phyloP scores from a whole-genome alignment of 2,113 vertebrate genomes.

The Gobio gobio region DNA sequence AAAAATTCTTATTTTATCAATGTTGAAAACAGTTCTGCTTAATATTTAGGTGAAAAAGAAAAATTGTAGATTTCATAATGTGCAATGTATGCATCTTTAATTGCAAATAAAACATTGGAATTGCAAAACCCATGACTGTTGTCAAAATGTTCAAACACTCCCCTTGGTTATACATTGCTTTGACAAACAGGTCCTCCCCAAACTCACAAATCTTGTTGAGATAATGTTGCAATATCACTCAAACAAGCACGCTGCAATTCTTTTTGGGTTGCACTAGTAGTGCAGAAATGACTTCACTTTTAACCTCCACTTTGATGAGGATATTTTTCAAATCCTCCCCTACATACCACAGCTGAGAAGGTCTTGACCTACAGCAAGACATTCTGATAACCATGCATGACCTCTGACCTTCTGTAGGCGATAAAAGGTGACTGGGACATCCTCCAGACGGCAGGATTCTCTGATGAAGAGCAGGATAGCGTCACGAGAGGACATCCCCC shows the following conservation, averaged over 20 bases:
- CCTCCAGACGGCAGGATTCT: constrained; percentile 86
- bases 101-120: too few relatives aligned
- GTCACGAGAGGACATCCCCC: constrained; percentile 81
- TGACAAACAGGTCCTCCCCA: not conserved
- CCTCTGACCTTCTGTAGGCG: constrained; percentile 84
- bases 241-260: not conserved
- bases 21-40: too few relatives aligned
- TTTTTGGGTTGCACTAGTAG: not conserved
- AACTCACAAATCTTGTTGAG: not conserved
- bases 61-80: too few relatives aligned
- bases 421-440: constrained; percentile 90
- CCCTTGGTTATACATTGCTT: not conserved
- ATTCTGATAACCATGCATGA: constrained; percentile 1
- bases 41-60: too few relatives aligned
- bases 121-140: too few relatives aligned
- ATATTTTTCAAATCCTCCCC: not conserved
- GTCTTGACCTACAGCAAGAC: constrained; percentile 3
- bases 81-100: too few relatives aligned
- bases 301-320: constrained; percentile 5
- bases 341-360: constrained; percentile 33
- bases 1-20: too few relatives aligned
- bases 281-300: not conserved
- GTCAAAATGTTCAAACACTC: not conserved
- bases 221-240: not conserved
- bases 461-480: constrained; percentile 84